These are phyloP conservation scores for Alcis repandata DNA, from an alignment of 2,888 invertebrate genomes.

Conservation along the genomic window DNA sequence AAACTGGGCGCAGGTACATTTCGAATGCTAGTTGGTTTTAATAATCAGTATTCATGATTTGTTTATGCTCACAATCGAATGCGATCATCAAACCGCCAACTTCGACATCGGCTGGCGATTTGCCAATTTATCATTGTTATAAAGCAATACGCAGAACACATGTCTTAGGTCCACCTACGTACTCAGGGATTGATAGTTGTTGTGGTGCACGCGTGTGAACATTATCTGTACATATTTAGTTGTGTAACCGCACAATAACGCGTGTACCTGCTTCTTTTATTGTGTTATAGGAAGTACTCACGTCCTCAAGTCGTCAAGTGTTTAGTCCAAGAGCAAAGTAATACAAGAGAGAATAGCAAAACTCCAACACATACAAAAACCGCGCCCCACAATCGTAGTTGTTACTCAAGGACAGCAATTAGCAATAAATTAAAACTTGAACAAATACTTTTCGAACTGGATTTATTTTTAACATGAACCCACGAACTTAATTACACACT, in stretches of 20 bases:
- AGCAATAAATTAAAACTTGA: too few relatives aligned
- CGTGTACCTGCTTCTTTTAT: background rate
- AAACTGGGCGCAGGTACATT: background rate
- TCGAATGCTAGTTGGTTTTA: background rate
- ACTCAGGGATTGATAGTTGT: background rate
- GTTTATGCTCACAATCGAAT: conserved; percentile 18
- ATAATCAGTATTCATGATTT: conserved; percentile 1
- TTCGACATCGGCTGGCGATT: conserved; percentile 15
- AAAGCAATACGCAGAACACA: conserved; percentile 25
- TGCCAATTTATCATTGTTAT: conserved; percentile 20
- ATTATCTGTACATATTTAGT: background rate
- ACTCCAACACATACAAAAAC: too few relatives aligned
- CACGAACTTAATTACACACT: too few relatives aligned
- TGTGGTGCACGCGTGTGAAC: background rate
- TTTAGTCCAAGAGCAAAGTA: too few relatives aligned
- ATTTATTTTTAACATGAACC: too few relatives aligned
- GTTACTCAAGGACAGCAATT: too few relatives aligned
- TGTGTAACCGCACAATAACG: background rate
- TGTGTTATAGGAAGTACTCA: background rate
- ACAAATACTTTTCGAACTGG: too few relatives aligned
- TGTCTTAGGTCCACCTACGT: background rate
- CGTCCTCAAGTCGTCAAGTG: background rate
- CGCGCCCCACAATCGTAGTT: too few relatives aligned
- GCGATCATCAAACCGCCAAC: conserved; percentile 11
- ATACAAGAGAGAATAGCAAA: too few relatives aligned